Evolutionary conservation across 2,113 vertebrate genomes (phyloP), one percentile per base, ranked within the genome.

Genomic region (Apistogramma diplotaenia): DNA sequence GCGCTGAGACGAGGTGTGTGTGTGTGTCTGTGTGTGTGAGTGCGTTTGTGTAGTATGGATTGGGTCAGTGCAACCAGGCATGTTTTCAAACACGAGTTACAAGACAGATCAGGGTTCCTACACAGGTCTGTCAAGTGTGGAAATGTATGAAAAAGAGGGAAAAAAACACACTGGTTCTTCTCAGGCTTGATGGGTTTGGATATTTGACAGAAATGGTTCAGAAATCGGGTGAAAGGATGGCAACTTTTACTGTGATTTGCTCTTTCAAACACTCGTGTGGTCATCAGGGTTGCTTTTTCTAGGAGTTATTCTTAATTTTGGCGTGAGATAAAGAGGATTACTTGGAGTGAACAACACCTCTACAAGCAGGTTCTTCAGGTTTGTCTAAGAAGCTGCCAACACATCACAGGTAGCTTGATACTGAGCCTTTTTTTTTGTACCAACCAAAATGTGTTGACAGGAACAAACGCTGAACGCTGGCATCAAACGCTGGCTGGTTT

Each of bases 1-100:
- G 84, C 74, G 31, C 37, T 75, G 40, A 62, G 18, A 35, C 58
- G 57, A 13, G 19, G 8, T 6, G 7, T 7, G 43, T 73, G 23
- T 72, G 60, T 75, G 61, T 78, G 67, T 56, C 11, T 65, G 23
- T 46, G 21, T 25, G 16, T 58, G 59, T 37, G 43, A 29, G 33
- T 59, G 71, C 72, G 78, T 84, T 35, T 82, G 77, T 92, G 93
- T 87, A 85, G 88, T 94, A 95, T 91, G 85, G 87, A 89, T 92
- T 67, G 79, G 88, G 89, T 90, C 96, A 95, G 94, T 90, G 74
- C 89, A 91, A 10, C 81, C 86, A 84, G 89, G 89, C 89, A 85
- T 92, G 87, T 85, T 89, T 86, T 90, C 89, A 89, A 84, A 89
- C 85, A 55, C 53, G 18, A 46, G 80, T 82, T 57, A 33, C 3